Conservation (phyloP, 2,888 invertebrate species). For the Melanotus villosus region DNA sequence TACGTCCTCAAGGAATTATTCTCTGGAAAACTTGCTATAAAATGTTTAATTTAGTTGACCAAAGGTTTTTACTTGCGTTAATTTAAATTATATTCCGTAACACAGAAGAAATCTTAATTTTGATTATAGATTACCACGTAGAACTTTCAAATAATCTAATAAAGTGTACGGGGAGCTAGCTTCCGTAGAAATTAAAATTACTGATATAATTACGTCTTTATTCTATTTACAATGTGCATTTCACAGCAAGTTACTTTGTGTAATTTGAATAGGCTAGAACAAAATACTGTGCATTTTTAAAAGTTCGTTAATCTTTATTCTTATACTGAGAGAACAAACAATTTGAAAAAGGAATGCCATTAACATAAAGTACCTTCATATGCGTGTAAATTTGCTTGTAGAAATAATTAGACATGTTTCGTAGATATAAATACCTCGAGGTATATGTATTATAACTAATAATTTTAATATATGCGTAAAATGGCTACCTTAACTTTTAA, state of each 20-base stretch:
- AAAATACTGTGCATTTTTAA: constrained; percentile 2
- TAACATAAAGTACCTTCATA: constrained; percentile 3
- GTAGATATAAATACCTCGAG: constrained; percentile 11
- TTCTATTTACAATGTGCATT: too few relatives aligned
- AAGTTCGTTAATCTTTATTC: constrained; percentile 12
- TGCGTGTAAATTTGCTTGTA: constrained; percentile 18
- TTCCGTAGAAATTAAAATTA: constrained; percentile 16
- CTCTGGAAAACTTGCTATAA: too few relatives aligned
- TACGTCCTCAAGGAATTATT: too few relatives aligned
- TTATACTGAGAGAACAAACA: not conserved
- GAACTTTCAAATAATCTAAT: too few relatives aligned
- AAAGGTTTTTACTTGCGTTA: too few relatives aligned
- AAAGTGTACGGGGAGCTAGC: too few relatives aligned
- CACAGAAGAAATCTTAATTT: too few relatives aligned
- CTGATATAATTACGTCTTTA: not conserved
- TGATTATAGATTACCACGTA: too few relatives aligned
- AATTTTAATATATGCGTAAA: constrained; percentile 12
- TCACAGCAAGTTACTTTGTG: too few relatives aligned
- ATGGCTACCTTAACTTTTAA: not conserved
- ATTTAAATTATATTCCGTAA: too few relatives aligned
- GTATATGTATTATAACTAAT: not conserved
- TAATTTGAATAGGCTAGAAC: not conserved
- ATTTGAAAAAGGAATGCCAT: constrained; percentile 11
- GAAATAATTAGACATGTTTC: constrained; percentile 7
- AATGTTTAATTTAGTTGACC: too few relatives aligned